phyloP scores from a whole-genome alignment of 1,140 invertebrate genomes.

The Anastatus disparis region DNA sequence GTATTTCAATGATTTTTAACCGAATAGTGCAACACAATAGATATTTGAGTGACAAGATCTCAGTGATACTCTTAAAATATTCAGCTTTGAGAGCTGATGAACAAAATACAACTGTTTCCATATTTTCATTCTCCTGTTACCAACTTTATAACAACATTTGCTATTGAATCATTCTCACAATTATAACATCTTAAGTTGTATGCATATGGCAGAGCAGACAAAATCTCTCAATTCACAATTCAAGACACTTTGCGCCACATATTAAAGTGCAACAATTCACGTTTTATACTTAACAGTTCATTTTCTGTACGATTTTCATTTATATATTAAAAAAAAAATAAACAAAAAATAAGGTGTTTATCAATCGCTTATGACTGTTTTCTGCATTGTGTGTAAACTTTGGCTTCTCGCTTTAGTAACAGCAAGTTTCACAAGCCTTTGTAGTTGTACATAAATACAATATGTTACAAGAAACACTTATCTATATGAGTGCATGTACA shows the following conservation, averaged over 20 bases:
- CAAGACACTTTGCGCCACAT: conserved; percentile 24
- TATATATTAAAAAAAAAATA: conserved; percentile 30
- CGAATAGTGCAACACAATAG: conserved; percentile 41
- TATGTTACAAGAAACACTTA: conserved; percentile 67
- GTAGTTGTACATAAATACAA: conserved; percentile 66
- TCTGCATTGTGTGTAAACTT: conserved; percentile 51
- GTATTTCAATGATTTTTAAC: conserved; percentile 12
- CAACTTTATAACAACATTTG: conserved; percentile 5
- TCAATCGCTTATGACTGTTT: conserved; percentile 25
- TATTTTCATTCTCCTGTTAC: conserved; percentile 4
- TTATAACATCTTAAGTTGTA: conserved; percentile 11
- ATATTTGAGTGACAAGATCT: conserved; percentile 34
- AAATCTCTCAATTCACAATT: conserved; percentile 20
- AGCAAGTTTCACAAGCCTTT: conserved; percentile 67
- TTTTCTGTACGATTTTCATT: conserved; percentile 27
- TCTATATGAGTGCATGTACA: conserved; percentile 62
- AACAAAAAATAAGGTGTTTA: conserved; percentile 29
- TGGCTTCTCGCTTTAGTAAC: conserved; percentile 65
- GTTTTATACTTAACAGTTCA: conserved; percentile 25
- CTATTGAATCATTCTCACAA: conserved; percentile 20
- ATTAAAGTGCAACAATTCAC: conserved; percentile 8
- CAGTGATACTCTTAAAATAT: conserved; percentile 16
- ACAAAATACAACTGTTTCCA: conserved; percentile 18
- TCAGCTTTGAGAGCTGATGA: background rate
- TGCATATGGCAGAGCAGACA: conserved; percentile 36